Base-by-base conservation (phyloP, 2,888 invertebrate genomes). In the Molorchus minor region DNA sequence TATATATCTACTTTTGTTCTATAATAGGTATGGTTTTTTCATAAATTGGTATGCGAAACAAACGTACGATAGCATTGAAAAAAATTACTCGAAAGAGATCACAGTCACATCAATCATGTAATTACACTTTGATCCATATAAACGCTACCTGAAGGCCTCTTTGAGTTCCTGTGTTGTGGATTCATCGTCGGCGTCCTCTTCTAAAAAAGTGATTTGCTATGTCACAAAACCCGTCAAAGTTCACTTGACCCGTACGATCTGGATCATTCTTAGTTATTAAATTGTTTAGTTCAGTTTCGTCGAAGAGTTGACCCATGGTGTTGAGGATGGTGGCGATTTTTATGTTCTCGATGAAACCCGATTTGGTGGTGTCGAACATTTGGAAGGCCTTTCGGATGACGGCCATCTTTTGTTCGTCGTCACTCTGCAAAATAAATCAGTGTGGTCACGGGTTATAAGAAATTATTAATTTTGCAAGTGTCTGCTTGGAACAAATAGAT, bases 91-190 rank as follows among this genome's bases (percentile, higher is more conserved):
- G n/a, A n/a, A n/a, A n/a, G n/a, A n/a, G n/a, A n/a, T n/a, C n/a
- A n/a, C n/a, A n/a, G n/a, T n/a, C n/a, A n/a, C n/a, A n/a, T n/a
- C n/a, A n/a, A n/a, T n/a, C n/a, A n/a, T n/a, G n/a, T n/a, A n/a
- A n/a, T n/a, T n/a, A n/a, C n/a, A n/a, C n/a, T n/a, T n/a, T n/a
- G n/a, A n/a, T n/a, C n/a, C n/a, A n/a, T n/a, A n/a, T n/a, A n/a
- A n/a, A n/a, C n/a, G n/a, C 53, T 56, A 71, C 85, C 96, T 90
- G 86, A 98, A 98, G 63, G 98, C 98, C 83, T 98, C 98, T 76
- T 96, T 94, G 74, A 98, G 85, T 84, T 98, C 98, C 77, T 97
- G 94, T 82, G 95, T 94, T 85, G 96, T 94, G 86, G 95, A 94
- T 62, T 94, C 94, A 81, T 98, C 98, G 62, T 94, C 93, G 73